Base-by-base conservation (phyloP, 2,888 invertebrate species). In the Sthenelais limicola region DNA sequence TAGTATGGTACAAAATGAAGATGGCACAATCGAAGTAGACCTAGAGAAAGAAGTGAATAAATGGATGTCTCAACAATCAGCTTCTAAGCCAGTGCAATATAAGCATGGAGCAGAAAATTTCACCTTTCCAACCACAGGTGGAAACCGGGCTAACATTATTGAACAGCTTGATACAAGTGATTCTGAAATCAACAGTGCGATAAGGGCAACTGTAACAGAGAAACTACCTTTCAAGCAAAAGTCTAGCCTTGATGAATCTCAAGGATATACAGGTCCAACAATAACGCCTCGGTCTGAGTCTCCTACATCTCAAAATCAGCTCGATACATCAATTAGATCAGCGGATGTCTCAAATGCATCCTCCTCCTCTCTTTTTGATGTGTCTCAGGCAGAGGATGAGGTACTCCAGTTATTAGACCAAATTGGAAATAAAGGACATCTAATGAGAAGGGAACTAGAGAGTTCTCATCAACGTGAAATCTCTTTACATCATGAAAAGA, bases 361-460 rank as follows among this genome's bases (percentile, higher is more conserved):
- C 3, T 38, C 38, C 3, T 62, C 62, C 21, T 62, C 62, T n/a
- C 24, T 62, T 5, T 62, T 62, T 38, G 62, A 62, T 24, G 62
- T 62, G 21, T 62, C 62, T 1, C 38, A 35, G n/a, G 62, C 62
- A 35, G 71, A 71, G 18, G 71, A 71, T 58, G 71, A 71, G 54
- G 30, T 71, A 9, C 32, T 71, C 4, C 35, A 32, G n/a, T 62
- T 71, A 12, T 35, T 71, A 7, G 71, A 71, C 18, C 58, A 47
- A 18, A 71, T 71, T 21, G 71, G 58, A 9, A 43, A 62, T 9
- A 43, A 71, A 28, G 62, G 71, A 21, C 30, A 47, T 18, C 28
- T 33, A 26, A 62, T 71, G 71, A 38, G 32, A 49, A 47, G 28
- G 9, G 62, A 71, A 32, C 62, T 71, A 12, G 12, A 58, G 18